Base-by-base conservation (phyloP, 2,113 vertebrate genomes). In the Myiagra hebetior region DNA sequence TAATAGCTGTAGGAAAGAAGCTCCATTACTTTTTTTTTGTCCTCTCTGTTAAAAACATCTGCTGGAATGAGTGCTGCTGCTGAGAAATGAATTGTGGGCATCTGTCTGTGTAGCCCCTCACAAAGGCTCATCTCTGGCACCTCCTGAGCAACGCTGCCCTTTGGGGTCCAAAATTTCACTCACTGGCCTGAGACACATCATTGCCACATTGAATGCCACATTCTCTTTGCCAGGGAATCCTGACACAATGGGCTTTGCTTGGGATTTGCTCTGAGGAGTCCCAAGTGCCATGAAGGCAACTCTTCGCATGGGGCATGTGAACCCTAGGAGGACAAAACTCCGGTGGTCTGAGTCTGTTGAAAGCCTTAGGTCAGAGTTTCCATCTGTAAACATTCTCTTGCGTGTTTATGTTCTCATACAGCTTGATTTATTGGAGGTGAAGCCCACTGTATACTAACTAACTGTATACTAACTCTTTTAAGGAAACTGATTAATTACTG, bases 371-470 rank as follows among this genome's bases (percentile, higher is more conserved):
- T 95, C 95, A 95, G 60, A 93, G 53, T 93, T 96, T 96, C 88
- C 93, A 87, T 95, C 91, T 96, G 76, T 96, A 96, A 97, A 97
- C 93, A 93, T 57, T 94, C 62, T 26, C 84, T 65, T 46, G 60
- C 2, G 1, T 96, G 93, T 97, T 96, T 96, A 95, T 79, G 49
- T 23, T 96, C 68, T 89, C 60, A 78, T 55, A 14, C 76, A 89
- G 57, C 33, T 84, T 96, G 96, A 97, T 97, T 95, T 97, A 97
- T 94, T 89, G 69, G 76, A 96, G 92, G 95, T 96, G 92, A 93
- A 95, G n/a, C 85, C 17, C 77, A 87, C 83, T 94, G 92, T 93
- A 91, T 81, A 91, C 88, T 81, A 46, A 78, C 56, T 85, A 62
- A 73, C 88, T 84, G 91, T 87, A 91, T 60, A 37, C 79, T 81